These are phyloP conservation scores for Aselliscus stoliczkanus DNA, from an alignment of 2,797 vertebrate species.

Conservation along the genomic window DNA sequence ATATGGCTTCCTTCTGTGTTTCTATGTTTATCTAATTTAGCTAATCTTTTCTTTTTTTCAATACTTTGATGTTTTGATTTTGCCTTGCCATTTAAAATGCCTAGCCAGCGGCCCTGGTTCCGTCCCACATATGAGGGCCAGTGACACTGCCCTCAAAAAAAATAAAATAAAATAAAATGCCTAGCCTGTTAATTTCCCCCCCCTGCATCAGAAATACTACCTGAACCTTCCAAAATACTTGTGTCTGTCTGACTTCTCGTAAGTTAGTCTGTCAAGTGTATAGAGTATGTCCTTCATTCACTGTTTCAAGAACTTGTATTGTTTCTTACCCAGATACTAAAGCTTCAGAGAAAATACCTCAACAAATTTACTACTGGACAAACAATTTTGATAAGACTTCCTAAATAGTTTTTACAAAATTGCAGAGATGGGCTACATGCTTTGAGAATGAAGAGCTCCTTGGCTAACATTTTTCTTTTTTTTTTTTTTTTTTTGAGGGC, in stretches of 20 bases:
- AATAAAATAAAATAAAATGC: no score
- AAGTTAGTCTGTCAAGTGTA: not conserved
- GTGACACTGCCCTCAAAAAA: no score
- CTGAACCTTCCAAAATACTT: not conserved
- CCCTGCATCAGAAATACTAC: not conserved
- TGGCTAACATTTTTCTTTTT: not conserved
- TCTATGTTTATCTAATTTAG: not conserved
- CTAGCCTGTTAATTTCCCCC: not conserved
- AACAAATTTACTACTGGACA: not conserved
- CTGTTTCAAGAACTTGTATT: not conserved
- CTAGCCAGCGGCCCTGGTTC: no score
- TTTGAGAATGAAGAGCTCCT: not conserved
- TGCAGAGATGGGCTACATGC: not conserved
- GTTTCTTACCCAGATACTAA: not conserved
- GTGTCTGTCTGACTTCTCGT: not conserved
- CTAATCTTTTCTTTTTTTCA: not conserved
- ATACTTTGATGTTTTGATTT: not conserved
- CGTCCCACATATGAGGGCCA: no score
- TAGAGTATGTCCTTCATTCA: not conserved
- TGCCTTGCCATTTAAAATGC: not conserved
- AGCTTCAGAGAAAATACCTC: not conserved
- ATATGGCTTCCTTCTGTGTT: not conserved
- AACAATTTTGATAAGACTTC: not conserved
- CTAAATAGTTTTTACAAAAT: not conserved
- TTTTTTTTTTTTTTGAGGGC: no score